Base-by-base conservation (phyloP, 2,797 vertebrate genomes). In the Crenichthys baileyi region DNA sequence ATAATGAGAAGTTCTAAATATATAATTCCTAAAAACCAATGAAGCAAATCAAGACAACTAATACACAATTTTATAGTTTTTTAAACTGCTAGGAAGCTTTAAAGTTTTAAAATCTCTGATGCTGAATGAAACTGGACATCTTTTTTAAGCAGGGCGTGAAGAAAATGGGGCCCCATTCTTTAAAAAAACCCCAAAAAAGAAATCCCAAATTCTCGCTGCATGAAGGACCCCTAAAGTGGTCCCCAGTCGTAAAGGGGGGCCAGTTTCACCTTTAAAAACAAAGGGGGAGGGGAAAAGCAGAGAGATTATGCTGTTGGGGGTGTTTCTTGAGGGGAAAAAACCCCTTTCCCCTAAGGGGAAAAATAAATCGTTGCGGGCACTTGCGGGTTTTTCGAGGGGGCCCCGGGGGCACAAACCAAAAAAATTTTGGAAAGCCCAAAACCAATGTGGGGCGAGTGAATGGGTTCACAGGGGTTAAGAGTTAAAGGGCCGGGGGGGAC, bases 151-250 rank as follows among this genome's bases (percentile, higher is more conserved):
- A n/a, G n/a, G n/a, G n/a, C n/a, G 72, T 61, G 20, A 74, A 53
- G 18, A 24, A 68, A 20, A 60, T 11, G 50, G 61, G 75, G 50
- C 12, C 39, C 71, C 46, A 53, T 44, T 15, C 71, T 67, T 80
- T 22, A 82, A 83, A 39, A 20, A 24, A n/a, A 39, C 24, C n/a
- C n/a, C n/a, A n/a, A 44, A 22, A 20, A 44, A 70, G 20, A 29
- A 70, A n/a, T n/a, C n/a, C 81, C 70, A 80, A 70, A 75, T 73
- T 80, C 74, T 84, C 73, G 73, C 71, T 82, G 74, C 67, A 76
- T 79, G 73, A 79, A 84, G 79, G 80, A 87, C 79, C n/a, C n/a
- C n/a, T n/a, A n/a, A n/a, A n/a, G n/a, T n/a, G n/a, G n/a, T n/a
- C n/a, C n/a, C n/a, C n/a, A n/a, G n/a, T n/a, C n/a, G n/a, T n/a